phyloP scores from a whole-genome alignment of 2,797 vertebrate genomes.

The Mus spretus region DNA sequence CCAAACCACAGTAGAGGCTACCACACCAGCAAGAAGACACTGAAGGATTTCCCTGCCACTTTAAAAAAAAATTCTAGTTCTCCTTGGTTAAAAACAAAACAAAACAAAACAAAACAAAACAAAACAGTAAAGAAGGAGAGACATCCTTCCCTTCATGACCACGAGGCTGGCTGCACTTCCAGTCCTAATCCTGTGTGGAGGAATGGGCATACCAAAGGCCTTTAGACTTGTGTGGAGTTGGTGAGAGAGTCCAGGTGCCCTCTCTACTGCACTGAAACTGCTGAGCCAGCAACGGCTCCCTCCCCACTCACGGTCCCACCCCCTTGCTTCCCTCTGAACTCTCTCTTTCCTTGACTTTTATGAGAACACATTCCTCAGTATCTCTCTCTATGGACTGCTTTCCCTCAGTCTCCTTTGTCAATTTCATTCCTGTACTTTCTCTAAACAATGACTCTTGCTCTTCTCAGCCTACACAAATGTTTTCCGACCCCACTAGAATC shows the following conservation, averaged over 20 bases:
- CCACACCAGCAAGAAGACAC: not conserved
- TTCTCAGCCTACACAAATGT: not conserved
- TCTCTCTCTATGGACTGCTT: not conserved
- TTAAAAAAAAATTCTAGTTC: not conserved
- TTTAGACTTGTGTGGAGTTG: not conserved
- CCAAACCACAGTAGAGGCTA: not conserved
- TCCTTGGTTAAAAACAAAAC: not conserved
- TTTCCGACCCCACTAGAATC: not conserved
- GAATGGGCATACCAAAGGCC: not conserved
- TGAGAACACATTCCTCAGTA: not conserved
- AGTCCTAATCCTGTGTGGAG: not conserved
- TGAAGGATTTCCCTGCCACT: not conserved
- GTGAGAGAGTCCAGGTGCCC: not conserved
- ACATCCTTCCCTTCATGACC: not conserved
- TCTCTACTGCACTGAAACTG: not conserved
- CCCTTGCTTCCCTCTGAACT: not conserved
- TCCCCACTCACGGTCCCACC: not conserved
- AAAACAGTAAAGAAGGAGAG: not conserved
- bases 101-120: too few relatives aligned
- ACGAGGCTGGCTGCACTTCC: not conserved
- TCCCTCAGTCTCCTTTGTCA: not conserved
- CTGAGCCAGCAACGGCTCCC: not conserved
- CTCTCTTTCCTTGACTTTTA: not conserved
- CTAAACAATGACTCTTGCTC: not conserved
- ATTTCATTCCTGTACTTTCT: not conserved